A percentile compares a stretch with the other conserved stretches of the same genome.
These are phyloP conservation scores for Sciurus niger DNA, from an alignment of 2,113 vertebrate species.

Conservation along the genomic window DNA sequence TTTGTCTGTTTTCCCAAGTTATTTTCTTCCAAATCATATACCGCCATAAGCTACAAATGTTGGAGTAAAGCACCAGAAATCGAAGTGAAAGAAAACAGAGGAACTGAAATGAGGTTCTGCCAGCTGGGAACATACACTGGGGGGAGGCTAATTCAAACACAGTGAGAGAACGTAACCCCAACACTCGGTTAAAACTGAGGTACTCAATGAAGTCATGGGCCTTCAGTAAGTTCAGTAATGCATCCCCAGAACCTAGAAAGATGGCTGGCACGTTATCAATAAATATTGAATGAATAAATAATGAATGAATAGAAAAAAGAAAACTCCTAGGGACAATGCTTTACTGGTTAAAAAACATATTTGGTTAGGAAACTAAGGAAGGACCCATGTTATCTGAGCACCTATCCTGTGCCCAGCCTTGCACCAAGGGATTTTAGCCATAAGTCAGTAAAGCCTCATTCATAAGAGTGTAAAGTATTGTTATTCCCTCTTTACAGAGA, in stretches of 20 bases:
- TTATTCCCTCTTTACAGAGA: background rate
- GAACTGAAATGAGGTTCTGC: background rate
- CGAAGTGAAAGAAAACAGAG: background rate
- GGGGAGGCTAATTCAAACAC: background rate
- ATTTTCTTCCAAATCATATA: slow-evolving; percentile 25
- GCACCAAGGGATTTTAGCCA: background rate
- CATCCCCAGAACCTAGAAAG: background rate
- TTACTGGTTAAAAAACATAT: background rate
- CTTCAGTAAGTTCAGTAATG: background rate
- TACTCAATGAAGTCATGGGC: rapidly evolving
- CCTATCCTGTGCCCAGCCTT: background rate
- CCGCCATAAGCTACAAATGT: background rate
- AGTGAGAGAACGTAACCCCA: background rate
- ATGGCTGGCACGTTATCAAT: background rate
- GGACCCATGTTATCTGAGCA: background rate
- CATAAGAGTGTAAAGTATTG: background rate
- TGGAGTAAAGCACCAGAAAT: slow-evolving; percentile 12
- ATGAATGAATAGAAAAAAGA: background rate
- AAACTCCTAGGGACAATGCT: background rate
- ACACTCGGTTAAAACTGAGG: background rate
- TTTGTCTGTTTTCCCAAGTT: slow-evolving; percentile 34
- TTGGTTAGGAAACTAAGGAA: background rate
- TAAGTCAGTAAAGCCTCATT: background rate
- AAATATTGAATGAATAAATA: background rate
- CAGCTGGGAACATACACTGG: background rate